Conservation (phyloP, 2,797 vertebrate species). For the Macropodus opercularis region DNA sequence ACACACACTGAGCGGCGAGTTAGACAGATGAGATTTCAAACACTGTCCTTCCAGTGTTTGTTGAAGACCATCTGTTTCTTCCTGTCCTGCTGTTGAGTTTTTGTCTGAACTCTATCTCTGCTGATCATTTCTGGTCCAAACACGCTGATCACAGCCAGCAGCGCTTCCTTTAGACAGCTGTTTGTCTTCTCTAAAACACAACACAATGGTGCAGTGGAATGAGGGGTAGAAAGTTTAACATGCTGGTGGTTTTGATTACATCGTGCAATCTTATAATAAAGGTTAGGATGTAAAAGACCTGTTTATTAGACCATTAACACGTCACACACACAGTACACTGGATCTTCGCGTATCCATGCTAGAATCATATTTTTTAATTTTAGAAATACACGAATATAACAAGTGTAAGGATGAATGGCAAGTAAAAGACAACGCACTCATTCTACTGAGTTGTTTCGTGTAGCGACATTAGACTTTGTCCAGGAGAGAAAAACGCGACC, state of each 20-base stretch:
- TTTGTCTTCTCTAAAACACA: slow-evolving; percentile 54
- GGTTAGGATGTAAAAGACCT: not conserved
- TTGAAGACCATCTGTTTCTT: slow-evolving; percentile 78
- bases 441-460: not conserved
- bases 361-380: not conserved
- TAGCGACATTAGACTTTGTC: not conserved
- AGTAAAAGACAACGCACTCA: too few species aligned
- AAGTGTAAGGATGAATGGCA: fast-evolving
- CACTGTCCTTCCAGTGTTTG: slow-evolving; percentile 70
- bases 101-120: slow-evolving; percentile 50
- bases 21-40: slow-evolving; percentile 72
- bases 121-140: slow-evolving; percentile 62
- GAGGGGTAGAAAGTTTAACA: slow-evolving; percentile 8
- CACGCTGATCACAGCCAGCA: slow-evolving; percentile 48
- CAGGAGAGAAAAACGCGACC: slow-evolving; percentile 7
- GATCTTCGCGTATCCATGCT: too few species aligned
- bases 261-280: not conserved
- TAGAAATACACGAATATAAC: not conserved
- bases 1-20: slow-evolving; percentile 16
- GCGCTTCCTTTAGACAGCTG: slow-evolving; percentile 66
- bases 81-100: slow-evolving; percentile 66
- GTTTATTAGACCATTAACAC: too few species aligned
- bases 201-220: slow-evolving; percentile 11
- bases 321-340: too few species aligned
- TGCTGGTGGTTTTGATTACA: not conserved